These are phyloP conservation scores for Dallia pectoralis DNA, from an alignment of 2,797 vertebrate genomes.

Conservation along the genomic window DNA sequence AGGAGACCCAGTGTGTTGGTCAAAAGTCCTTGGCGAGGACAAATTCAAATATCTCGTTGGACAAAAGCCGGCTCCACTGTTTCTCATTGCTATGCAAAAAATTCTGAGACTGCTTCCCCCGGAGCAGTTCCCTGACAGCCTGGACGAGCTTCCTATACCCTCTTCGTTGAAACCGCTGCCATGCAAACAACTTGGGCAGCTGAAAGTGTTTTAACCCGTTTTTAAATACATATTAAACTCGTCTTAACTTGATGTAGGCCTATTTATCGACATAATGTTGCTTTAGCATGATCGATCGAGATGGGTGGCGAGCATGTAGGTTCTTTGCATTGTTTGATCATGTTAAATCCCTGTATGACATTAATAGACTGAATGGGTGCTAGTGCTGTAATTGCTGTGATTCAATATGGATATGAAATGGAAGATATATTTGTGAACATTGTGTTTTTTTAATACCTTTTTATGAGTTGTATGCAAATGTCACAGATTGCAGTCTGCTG, in stretches of 20 bases:
- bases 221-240: not conserved
- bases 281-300: conserved; percentile 17
- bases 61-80: conserved; percentile 76
- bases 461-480: conserved; percentile 5
- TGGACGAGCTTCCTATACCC: conserved; percentile 84
- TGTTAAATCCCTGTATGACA: not conserved
- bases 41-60: conserved; percentile 78
- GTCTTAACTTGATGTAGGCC: not conserved
- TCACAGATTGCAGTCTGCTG: not conserved
- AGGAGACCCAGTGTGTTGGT: conserved; percentile 76
- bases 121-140: conserved; percentile 76
- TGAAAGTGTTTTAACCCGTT: conserved; percentile 29
- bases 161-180: conserved; percentile 78
- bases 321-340: not conserved
- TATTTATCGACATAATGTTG: conserved; percentile 14
- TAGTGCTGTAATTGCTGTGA: not conserved
- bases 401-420: not conserved
- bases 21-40: conserved; percentile 76
- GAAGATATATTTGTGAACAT: not conserved
- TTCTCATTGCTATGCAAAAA: conserved; percentile 82
- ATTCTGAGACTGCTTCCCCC: conserved; percentile 80
- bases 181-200: conserved; percentile 49
- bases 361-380: not conserved
- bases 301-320: conserved; percentile 8
- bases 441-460: not conserved